phyloP scores from a whole-genome alignment of 1,140 invertebrate genomes.

The Leguminivora glycinivorella region DNA sequence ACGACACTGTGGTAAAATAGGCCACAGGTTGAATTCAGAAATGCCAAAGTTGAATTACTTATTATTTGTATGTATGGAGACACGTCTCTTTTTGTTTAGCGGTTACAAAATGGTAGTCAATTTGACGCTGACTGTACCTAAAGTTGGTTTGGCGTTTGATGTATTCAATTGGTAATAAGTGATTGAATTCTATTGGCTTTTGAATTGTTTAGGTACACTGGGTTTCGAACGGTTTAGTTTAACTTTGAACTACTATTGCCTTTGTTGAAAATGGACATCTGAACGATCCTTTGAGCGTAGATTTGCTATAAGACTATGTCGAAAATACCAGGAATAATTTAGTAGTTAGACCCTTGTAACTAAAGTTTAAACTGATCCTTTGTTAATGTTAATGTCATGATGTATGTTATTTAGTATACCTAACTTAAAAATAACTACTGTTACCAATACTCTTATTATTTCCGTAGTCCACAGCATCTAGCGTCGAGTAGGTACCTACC shows the following conservation, averaged over 20 bases:
- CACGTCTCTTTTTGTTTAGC: no score
- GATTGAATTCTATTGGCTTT: constrained; percentile 28
- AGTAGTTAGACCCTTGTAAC: neutral
- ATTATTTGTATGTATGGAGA: no score
- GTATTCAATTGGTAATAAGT: constrained; percentile 22
- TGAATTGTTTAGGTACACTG: constrained; percentile 20
- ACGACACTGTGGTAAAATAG: no score
- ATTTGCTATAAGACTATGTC: neutral
- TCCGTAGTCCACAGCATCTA: no score
- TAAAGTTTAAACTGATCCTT: neutral
- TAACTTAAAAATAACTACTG: no score
- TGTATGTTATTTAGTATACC: no score
- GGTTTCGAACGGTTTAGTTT: constrained; percentile 20
- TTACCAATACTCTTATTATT: no score
- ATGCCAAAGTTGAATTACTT: no score
- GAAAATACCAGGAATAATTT: neutral
- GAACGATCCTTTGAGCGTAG: neutral
- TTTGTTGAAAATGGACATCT: constrained; percentile 4
- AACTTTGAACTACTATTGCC: constrained; percentile 16
- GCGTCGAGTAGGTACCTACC: no score
- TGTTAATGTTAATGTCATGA: neutral
- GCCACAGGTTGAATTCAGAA: no score
- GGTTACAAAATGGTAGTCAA: no score
- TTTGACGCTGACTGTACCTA: no score
- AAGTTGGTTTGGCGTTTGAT: constrained; percentile 17